Evolutionary conservation across 1,140 invertebrate species (phyloP), one percentile per base, ranked within the genome.

Genomic region (Temnothorax curvispinosus): DNA sequence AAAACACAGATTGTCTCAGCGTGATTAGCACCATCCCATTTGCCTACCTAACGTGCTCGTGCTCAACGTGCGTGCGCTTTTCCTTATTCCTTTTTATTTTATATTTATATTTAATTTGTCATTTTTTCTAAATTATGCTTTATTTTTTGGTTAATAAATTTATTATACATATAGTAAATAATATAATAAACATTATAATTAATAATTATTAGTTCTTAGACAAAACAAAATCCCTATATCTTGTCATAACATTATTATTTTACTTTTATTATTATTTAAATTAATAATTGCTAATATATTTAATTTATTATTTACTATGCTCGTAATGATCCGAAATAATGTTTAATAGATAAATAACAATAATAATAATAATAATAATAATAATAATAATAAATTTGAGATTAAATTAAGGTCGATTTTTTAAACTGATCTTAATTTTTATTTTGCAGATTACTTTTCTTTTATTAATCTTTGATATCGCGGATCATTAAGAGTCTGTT

Each of bases 1-100:
- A 41, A 84, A 62, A 74, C 32, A 58, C 15, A 75, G n/a, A 60
- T 35, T 74, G 27, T 74, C 8, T 60, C 80, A 38, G 2, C 65
- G 54, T 81, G 32, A 80, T 75, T 84, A 75, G 52, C 80, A 60
- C 18, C 3, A 52, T 0, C 41, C 41, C 21, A 13, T 75, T 60
- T 35, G 56, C 18, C 80, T 81, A 52, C 11, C 80, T 67, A 47
- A 81, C 41, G n/a, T 47, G 2, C 47, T 27, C 44, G 6, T 18
- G 35, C 6, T 75, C 32, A 15, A 74, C 21, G 9, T 41, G 21
- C 15, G 64, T 6, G 50, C 11, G 50, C 21, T 38, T 84, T 2
- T 8, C 18, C 35, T n/a, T n/a, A 5, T 56, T 58, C 18, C 13
- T 18, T 18, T 54, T 84, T 35, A 60, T 60, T 41, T 27, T 5